phyloP scores from a whole-genome alignment of 1,140 invertebrate species.

The Mya arenaria region DNA sequence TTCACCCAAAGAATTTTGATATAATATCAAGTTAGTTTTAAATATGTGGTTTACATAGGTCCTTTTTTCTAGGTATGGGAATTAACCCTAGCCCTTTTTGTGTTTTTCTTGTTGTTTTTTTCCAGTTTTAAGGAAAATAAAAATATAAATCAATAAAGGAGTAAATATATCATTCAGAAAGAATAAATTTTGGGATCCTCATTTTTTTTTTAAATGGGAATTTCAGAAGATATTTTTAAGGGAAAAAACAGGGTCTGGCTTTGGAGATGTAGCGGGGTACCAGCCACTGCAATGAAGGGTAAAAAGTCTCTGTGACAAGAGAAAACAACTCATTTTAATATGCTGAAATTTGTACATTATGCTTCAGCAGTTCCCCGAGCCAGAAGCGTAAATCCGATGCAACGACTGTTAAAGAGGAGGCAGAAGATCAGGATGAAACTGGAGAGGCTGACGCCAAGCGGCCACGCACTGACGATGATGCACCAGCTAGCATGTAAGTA shows the following conservation, averaged over 20 bases:
- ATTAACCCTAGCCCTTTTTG: background rate
- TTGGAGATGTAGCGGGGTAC: background rate
- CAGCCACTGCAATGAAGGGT: background rate
- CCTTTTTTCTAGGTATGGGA: background rate
- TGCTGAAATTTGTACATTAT: background rate
- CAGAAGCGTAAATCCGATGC: conserved; percentile 62
- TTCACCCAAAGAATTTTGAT: too few species aligned
- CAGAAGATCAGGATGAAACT: conserved; percentile 4
- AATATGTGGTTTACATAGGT: background rate
- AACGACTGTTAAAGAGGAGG: conserved; percentile 21
- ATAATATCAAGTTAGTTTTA: too few species aligned
- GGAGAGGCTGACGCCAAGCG: conserved; percentile 59
- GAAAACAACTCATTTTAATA: background rate
- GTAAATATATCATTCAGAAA: too few species aligned
- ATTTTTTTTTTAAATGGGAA: too few species aligned
- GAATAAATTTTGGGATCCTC: too few species aligned
- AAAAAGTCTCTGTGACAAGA: background rate
- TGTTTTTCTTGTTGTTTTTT: too few species aligned
- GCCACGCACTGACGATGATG: conserved; percentile 53
- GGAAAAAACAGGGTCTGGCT: too few species aligned
- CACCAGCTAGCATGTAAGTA: too few species aligned
- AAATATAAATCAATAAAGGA: too few species aligned
- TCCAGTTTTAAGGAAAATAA: too few species aligned
- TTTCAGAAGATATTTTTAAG: too few species aligned
- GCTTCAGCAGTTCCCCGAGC: conserved; percentile 20